A percentile compares a stretch with the other conserved stretches of the same genome.
Conservation (phyloP, 35 echinoderm and acorn worm genomes). For the Ophioderma brevispina region DNA sequence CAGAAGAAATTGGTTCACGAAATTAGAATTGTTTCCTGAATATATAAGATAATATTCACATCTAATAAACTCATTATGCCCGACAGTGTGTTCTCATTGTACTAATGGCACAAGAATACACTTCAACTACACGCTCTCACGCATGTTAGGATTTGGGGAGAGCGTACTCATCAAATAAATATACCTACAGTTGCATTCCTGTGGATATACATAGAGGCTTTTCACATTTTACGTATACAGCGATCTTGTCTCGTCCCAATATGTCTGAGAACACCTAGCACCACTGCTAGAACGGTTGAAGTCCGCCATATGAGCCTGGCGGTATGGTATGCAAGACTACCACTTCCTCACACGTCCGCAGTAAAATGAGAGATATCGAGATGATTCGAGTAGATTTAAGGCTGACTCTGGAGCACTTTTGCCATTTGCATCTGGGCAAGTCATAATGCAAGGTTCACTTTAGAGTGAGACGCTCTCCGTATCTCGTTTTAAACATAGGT, state of each 20-base stretch:
- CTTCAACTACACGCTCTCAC: neutral
- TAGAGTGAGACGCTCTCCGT: neutral
- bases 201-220: neutral
- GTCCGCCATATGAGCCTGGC: conserved; percentile 5
- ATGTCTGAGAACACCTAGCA: neutral
- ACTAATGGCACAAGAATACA: neutral
- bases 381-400: conserved; percentile 12
- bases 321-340: neutral
- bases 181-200: neutral
- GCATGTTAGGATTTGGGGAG: neutral
- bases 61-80: neutral
- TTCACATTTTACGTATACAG: neutral
- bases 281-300: conserved; percentile 38
- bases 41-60: neutral
- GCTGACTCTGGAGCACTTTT: neutral
- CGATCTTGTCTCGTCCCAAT: conserved; percentile 14
- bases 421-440: neutral
- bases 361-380: conserved; percentile 26
- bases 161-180: neutral
- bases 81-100: neutral
- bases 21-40: neutral
- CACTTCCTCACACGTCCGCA: neutral
- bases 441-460: conserved; percentile 6
- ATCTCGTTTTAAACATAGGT: neutral
- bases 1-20: neutral